Percentiles rank a stretch among this genome's conserved stretches.
Evolutionary conservation across 2,888 invertebrate species (phyloP).

Genomic region (Leptopilina drosophilae): DNA sequence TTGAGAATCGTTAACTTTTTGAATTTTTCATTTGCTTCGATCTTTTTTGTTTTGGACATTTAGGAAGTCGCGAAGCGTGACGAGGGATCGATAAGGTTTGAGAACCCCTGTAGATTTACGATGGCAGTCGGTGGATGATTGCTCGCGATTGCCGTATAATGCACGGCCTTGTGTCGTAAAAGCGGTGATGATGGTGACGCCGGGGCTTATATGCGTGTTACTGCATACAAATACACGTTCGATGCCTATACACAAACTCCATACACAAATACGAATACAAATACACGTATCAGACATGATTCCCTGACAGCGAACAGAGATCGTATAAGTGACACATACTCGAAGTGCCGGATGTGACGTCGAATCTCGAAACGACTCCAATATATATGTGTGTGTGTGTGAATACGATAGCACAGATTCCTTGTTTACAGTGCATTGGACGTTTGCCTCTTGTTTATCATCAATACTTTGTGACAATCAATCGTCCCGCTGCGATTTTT

Average conservation of each 20-base stretch:
- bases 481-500: neutral
- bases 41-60: neutral
- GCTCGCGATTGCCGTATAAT: slow-evolving; percentile 74
- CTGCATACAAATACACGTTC: slow-evolving; percentile 45
- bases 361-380: slow-evolving; percentile 42
- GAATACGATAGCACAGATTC: slow-evolving; percentile 48
- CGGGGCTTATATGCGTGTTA: slow-evolving; percentile 57
- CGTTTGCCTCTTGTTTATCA: slow-evolving; percentile 26
- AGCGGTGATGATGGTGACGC: slow-evolving; percentile 63
- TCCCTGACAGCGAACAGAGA: slow-evolving; percentile 54
- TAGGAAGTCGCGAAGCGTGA: slow-evolving; percentile 45
- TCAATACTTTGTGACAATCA: neutral
- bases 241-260: slow-evolving; percentile 40
- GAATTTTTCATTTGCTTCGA: too few relatives aligned
- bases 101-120: slow-evolving; percentile 74
- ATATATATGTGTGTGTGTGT: neutral
- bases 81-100: slow-evolving; percentile 71
- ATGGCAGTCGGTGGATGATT: slow-evolving; percentile 74
- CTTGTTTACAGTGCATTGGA: slow-evolving; percentile 60
- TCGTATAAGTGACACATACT: slow-evolving; percentile 52
- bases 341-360: slow-evolving; percentile 48
- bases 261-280: slow-evolving; percentile 11
- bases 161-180: slow-evolving; percentile 77
- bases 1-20: neutral
- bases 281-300: slow-evolving; percentile 47